phyloP scores from a whole-genome alignment of 2,888 invertebrate genomes.

The Anticlea derivata region DNA sequence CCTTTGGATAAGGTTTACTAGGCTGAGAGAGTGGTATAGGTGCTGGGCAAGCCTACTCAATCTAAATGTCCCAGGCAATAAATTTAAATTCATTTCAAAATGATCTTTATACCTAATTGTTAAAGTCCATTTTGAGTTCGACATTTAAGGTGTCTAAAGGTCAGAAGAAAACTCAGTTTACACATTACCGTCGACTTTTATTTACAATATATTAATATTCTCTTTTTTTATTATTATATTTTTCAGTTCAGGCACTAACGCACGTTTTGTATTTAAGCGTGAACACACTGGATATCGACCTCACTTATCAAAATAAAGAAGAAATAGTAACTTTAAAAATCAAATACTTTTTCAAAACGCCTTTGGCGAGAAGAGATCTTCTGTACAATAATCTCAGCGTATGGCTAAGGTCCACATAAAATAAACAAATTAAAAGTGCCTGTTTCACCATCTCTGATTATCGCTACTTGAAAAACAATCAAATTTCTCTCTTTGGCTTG shows the following conservation, averaged over 20 bases:
- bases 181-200: slow-evolving; percentile 66
- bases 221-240: slow-evolving; percentile 59
- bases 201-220: slow-evolving; percentile 83
- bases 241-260: slow-evolving; percentile 74
- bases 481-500: no score
- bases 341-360: slow-evolving; percentile 60
- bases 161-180: slow-evolving; percentile 41
- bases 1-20: no score
- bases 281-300: slow-evolving; percentile 61
- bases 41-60: no score
- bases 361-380: slow-evolving; percentile 69
- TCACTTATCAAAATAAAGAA: slow-evolving; percentile 56
- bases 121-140: no score
- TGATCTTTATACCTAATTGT: no score
- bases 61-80: no score
- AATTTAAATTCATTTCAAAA: no score
- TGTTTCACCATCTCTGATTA: no score
- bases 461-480: no score
- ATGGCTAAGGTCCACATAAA: slow-evolving; percentile 21
- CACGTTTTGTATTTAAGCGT: slow-evolving; percentile 56
- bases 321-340: slow-evolving; percentile 38
- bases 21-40: no score
- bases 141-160: no score
- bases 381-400: slow-evolving; percentile 66
- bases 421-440: background rate